Base-by-base conservation (phyloP, 2,113 vertebrate genomes). In the Serilophus lunatus region DNA sequence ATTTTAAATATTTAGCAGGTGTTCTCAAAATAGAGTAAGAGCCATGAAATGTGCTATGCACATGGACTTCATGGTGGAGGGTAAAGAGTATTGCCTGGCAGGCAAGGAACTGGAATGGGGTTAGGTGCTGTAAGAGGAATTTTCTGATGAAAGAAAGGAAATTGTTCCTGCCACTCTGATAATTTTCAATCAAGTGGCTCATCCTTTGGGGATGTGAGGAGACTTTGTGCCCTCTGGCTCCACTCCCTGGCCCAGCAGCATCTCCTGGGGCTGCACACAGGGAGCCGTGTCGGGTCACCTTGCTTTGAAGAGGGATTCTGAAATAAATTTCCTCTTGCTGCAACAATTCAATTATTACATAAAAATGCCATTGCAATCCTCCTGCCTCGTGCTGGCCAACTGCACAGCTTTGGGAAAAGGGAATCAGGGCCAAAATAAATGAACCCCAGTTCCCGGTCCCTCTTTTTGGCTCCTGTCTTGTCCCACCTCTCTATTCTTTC, bases 121-220 rank as follows among this genome's bases (percentile, higher is more conserved):
- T 53, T 85, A 29, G 77, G 45, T 59, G 5, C n/a, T 33, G 47
- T 31, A 18, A 66, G 79, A 95, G 69, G 93, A 95, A 97, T 97
- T 93, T 96, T 76, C 57, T 95, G 66, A 95, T 93, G 82, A 92
- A 93, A 88, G 86, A 79, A 79, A 93, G 95, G 96, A 97, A 97
- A 97, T 97, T 93, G 79, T 70, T 92, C 57, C 93, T 90, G 40
- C 72, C 68, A 61, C 38, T 96, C 68, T 66, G 96, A 68, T 97
- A 92, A 22, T 72, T 95, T 96, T 90, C 74, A 94, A 66, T 93
- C 42, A 93, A 63, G 61, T 42, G 53, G 80, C 56, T 92, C 63
- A 75, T 94, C 82, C 82, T 70, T 40, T 75, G 5, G 85, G 81
- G 74, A 91, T 54, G 59, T 29, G 64, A 85, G 57, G 47, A 74